These are phyloP conservation scores for Willowsia nigromaculata DNA, from an alignment of 2,888 invertebrate species.

Conservation along the genomic window DNA sequence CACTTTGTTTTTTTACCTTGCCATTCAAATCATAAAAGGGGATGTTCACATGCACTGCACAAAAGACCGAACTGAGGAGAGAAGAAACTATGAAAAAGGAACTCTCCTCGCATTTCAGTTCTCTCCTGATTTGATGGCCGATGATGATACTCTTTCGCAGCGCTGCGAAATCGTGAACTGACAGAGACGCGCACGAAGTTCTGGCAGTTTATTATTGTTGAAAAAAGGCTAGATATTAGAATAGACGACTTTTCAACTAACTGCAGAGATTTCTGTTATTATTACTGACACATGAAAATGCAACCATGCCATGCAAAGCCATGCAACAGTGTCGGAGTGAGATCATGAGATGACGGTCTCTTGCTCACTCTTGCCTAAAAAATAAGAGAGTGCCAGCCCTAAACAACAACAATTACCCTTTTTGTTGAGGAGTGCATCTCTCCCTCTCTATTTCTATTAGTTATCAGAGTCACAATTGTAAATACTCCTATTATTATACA, in stretches of 20 bases:
- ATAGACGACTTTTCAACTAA: conserved; percentile 11
- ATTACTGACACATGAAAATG: conserved; percentile 46
- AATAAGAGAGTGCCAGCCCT: conserved; percentile 49
- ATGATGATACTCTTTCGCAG: conserved; percentile 46
- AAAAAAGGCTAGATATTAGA: conserved; percentile 11
- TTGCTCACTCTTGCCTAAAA: conserved; percentile 63
- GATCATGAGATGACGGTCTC: conserved; percentile 57
- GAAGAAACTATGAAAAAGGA: conserved; percentile 7
- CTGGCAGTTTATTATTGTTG: conserved; percentile 52
- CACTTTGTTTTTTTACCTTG: conserved; percentile 41
- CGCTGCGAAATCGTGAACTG: conserved; percentile 60
- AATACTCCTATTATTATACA: conserved; percentile 26
- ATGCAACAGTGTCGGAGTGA: neutral
- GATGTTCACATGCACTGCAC: neutral
- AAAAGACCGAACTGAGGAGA: neutral
- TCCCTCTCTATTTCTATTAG: neutral
- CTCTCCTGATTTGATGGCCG: neutral
- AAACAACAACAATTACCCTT: conserved; percentile 63
- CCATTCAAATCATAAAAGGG: neutral
- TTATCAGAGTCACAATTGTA: conserved; percentile 27
- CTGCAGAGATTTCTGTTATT: conserved; percentile 30
- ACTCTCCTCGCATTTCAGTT: conserved; percentile 1
- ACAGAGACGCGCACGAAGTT: conserved; percentile 55
- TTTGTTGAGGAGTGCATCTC: conserved; percentile 40
- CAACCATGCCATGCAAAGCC: neutral